Percentiles rank a stretch among this genome's conserved stretches.
phyloP scores from a whole-genome alignment of 2,888 invertebrate genomes.

The Oligia fasciuncula region DNA sequence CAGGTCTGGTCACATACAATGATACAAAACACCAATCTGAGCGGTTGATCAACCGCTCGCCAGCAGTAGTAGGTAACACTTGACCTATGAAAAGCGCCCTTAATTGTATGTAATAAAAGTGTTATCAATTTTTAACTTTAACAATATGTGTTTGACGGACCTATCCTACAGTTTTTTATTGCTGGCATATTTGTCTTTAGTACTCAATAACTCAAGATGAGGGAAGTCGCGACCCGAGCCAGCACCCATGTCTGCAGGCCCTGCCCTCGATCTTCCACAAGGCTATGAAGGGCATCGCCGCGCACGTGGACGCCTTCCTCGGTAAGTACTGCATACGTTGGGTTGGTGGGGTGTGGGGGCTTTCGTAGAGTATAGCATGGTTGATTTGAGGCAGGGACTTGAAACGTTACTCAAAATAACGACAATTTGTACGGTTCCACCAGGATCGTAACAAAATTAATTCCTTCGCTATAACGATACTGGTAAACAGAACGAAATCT shows the following conservation, averaged over 20 bases:
- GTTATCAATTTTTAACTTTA: neutral
- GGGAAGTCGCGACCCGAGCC: conserved; percentile 95
- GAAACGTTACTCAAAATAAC: too few species aligned
- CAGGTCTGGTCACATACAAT: conserved; percentile 77
- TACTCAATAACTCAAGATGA: conserved; percentile 95
- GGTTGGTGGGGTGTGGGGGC: conserved; percentile 25
- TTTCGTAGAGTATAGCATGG: conserved; percentile 9
- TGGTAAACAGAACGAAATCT: too few species aligned
- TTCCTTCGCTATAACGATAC: too few species aligned
- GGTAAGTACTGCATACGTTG: conserved; percentile 90
- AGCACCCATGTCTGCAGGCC: conserved; percentile 95
- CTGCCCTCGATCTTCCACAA: conserved; percentile 97
- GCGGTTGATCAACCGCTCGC: too few species aligned
- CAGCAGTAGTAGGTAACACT: neutral
- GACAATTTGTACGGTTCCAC: too few species aligned
- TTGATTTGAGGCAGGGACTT: neutral
- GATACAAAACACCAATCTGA: neutral
- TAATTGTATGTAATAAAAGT: neutral
- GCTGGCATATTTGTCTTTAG: conserved; percentile 86
- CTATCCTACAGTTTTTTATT: neutral
- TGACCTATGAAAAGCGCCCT: neutral
- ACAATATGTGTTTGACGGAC: neutral
- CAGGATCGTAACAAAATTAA: too few species aligned
- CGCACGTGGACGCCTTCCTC: conserved; percentile 98
- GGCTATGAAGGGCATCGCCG: conserved; percentile 97